Evolutionary conservation across 2,797 vertebrate genomes (phyloP), one percentile per base, ranked within the genome.

Genomic region (Mus caroli): DNA sequence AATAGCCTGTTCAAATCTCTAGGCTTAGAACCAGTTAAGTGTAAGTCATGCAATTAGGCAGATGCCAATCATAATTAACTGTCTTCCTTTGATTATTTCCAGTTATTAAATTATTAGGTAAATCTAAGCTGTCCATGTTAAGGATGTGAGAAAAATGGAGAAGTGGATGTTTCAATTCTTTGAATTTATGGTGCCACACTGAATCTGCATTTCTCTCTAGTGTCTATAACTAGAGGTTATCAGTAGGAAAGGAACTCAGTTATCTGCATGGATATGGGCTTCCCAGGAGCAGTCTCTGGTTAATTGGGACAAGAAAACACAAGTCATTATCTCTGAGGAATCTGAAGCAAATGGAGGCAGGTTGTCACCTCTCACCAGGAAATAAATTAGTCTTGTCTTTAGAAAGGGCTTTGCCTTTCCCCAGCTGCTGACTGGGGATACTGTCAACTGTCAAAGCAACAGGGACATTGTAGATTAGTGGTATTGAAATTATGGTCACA

Each of bases 311-410:
- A 77, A 56, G 96, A 90, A 95, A 97, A 92, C 79, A 56, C 5
- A 3, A 96, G 92, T 96, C 93, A 73, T 93, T 97, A 96, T 97
- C 97, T 95, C 19, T 77, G 86, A 89, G 88, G 95, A 91, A 91
- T 96, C 96, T 80, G 82, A 90, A 96, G 94, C 93, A 95, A 95
- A 67, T 3, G 1, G 43, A 83, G 93, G 90, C 91, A 96, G 79
- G 75, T 71, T 64, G 88, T 97, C 78, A 8, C 94, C 96, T 97
- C 94, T 92, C 94, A 52, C 91, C 52, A 22, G 88, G 96, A 96
- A 92, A 95, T 77, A 98, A 97, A 98, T 88, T 85, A 96, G 95
- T 90, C 69, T 78, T 96, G 78, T 94, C 73, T 56, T 4, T 88
- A 71, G 95, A 76, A 94, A 76, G 76, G 76, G 20, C 14, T 46